Conservation (phyloP, 2,888 invertebrate genomes). For the Pollenia labialis region DNA sequence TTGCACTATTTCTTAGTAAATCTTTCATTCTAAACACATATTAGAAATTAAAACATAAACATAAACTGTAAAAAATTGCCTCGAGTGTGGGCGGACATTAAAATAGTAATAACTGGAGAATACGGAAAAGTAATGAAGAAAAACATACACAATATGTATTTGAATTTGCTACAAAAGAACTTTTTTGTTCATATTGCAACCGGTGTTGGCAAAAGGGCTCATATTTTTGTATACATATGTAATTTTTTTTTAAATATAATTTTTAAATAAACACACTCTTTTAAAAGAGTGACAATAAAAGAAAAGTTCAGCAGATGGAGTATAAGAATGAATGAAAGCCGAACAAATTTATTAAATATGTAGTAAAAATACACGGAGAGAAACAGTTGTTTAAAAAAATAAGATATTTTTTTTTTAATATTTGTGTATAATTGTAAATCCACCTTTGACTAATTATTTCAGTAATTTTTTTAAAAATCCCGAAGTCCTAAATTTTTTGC, state of each 20-base stretch:
- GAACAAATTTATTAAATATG: background rate
- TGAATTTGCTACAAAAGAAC: slow-evolving; percentile 33
- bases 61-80: slow-evolving; percentile 36
- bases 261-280: slow-evolving; percentile 17
- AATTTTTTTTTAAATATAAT: background rate
- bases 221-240: slow-evolving; percentile 11
- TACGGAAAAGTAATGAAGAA: slow-evolving; percentile 14
- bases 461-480: background rate
- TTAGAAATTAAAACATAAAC: slow-evolving; percentile 48
- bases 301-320: slow-evolving; percentile 11
- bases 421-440: no score
- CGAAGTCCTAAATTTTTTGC: slow-evolving; percentile 1
- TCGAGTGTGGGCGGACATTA: slow-evolving; percentile 53
- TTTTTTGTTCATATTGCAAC: slow-evolving; percentile 46
- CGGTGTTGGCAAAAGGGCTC: slow-evolving; percentile 67
- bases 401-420: no score
- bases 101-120: slow-evolving; percentile 37
- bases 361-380: slow-evolving; percentile 27
- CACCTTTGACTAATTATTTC: no score
- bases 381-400: background rate
- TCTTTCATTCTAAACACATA: slow-evolving; percentile 1
- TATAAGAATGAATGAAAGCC: slow-evolving; percentile 20
- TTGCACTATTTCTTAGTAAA: background rate
- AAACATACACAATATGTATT: slow-evolving; percentile 18
- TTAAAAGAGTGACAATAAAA: background rate